Conservation (phyloP, 2,113 vertebrate species). For the Burhinus bistriatus region DNA sequence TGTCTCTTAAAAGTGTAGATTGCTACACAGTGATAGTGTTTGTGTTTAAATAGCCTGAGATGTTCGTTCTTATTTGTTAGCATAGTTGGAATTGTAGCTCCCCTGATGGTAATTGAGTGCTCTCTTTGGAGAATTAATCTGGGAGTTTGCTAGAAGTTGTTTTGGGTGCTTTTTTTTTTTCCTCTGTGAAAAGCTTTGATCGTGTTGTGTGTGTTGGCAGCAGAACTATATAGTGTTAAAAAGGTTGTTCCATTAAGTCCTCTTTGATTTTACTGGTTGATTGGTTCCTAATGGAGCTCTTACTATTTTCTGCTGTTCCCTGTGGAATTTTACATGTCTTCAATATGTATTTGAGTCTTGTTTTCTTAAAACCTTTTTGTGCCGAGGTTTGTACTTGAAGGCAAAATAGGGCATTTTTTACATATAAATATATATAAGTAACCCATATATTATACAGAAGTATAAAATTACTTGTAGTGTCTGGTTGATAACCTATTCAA, state of each 20-base stretch:
- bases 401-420: background rate
- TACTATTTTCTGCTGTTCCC: background rate
- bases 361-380: background rate
- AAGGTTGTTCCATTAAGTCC: background rate
- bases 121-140: background rate
- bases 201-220: background rate
- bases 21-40: background rate
- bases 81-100: background rate
- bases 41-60: background rate
- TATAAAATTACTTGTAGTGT: background rate
- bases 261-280: background rate
- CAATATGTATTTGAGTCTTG: background rate
- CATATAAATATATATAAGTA: background rate
- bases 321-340: background rate
- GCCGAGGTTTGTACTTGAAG: background rate
- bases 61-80: background rate
- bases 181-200: background rate
- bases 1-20: background rate
- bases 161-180: background rate
- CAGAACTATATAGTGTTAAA: background rate
- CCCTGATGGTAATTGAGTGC: background rate
- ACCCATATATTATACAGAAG: background rate
- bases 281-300: background rate
- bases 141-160: background rate
- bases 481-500: background rate